Evolutionary conservation across 2,797 vertebrate species (phyloP).

Genomic region (Sylvia borin): DNA sequence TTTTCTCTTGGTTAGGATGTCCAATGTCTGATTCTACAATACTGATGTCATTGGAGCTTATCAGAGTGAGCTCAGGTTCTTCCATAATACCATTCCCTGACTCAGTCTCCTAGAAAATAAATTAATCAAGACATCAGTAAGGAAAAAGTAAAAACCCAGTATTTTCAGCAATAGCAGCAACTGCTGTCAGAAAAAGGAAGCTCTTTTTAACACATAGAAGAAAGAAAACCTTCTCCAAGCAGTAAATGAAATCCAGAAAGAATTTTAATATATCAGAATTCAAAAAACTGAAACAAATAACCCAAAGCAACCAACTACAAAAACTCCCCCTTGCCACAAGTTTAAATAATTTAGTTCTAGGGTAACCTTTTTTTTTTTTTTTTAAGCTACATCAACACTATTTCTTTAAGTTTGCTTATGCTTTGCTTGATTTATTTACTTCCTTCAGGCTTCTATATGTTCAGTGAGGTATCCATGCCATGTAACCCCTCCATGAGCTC

Average conservation of each 20-base stretch:
- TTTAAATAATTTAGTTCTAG: neutral
- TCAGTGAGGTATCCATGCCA: neutral
- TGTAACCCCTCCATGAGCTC: accelerated
- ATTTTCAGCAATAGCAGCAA: neutral
- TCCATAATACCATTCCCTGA: constrained; percentile 86
- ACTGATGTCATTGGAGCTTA: constrained; percentile 83
- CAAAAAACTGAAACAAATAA: neutral
- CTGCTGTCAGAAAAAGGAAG: neutral
- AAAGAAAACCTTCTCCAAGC: neutral
- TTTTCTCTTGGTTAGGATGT: constrained; percentile 54
- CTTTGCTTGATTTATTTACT: neutral
- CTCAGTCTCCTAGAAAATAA: constrained; percentile 76
- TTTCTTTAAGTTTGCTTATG: neutral
- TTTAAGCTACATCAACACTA: neutral
- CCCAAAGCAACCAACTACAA: neutral
- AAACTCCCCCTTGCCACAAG: neutral
- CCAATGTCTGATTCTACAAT: constrained; percentile 71
- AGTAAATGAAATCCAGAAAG: neutral
- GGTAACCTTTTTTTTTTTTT: neutral
- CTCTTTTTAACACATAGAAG: neutral
- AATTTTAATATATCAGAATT: neutral
- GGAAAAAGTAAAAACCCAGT: too few species aligned
- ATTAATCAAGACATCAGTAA: neutral
- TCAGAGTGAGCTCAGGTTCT: constrained; percentile 86
- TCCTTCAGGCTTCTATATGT: neutral